Evolutionary conservation across 2,113 vertebrate genomes (phyloP).

Genomic region (Rhineura floridana): DNA sequence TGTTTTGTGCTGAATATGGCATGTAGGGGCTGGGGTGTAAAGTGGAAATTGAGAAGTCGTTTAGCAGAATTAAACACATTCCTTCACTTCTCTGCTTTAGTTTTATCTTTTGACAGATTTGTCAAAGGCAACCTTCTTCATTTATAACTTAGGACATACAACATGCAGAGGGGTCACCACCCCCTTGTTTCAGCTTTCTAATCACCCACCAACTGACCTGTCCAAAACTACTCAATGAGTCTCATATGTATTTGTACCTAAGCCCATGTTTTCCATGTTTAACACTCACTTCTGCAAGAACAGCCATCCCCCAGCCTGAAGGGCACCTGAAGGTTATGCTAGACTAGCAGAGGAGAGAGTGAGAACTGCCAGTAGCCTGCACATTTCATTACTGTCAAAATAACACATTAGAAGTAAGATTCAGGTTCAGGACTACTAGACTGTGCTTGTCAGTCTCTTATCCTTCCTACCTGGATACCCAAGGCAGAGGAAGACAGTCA

Average conservation of each 20-base stretch:
- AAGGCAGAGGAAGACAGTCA: neutral
- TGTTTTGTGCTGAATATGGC: neutral
- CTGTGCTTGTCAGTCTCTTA: neutral
- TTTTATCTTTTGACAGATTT: neutral
- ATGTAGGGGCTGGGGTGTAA: neutral
- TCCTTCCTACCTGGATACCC: neutral
- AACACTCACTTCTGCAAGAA: too few relatives aligned
- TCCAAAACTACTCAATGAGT: neutral
- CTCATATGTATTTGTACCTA: neutral
- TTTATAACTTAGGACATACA: neutral
- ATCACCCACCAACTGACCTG: neutral
- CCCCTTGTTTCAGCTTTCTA: neutral
- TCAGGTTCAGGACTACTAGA: fast-evolving
- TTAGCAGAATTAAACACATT: too few relatives aligned
- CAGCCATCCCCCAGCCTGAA: too few relatives aligned
- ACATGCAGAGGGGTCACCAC: neutral
- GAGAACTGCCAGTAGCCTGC: neutral
- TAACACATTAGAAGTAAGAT: neutral
- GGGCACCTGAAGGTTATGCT: neutral
- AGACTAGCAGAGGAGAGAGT: neutral
- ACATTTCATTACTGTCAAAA: neutral
- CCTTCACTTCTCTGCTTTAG: neutral
- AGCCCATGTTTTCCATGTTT: too few relatives aligned
- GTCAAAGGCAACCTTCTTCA: neutral
- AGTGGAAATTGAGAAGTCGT: neutral